Base-by-base conservation (phyloP, 2,113 vertebrate genomes). In the Empidonax alnorum region DNA sequence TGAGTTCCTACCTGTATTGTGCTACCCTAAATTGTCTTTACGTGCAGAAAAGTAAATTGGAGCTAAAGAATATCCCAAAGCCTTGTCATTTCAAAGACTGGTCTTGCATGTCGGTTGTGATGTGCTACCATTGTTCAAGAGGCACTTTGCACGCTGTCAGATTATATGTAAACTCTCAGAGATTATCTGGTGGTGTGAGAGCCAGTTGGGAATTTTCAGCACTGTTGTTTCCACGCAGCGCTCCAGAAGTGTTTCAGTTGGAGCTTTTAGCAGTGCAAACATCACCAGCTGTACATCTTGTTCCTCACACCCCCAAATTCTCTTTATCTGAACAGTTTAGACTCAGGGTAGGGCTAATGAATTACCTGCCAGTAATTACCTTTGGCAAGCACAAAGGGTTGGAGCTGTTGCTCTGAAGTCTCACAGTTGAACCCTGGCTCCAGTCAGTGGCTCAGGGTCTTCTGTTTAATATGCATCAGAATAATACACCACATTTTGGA, bases 101-200 rank as follows among this genome's bases (percentile, higher is more conserved):
- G 33, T 88, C 72, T 89, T 94, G 71, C 44, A 76, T 89, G 81
- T 79, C 3, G 1, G 5, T 35, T 87, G 59, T 86, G 77, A 94
- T 83, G n/a, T 78, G 69, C 67, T 96, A 44, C 59, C 72, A 62
- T 84, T 93, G 78, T 68, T 92, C 61, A 92, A 79, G n/a, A 87
- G 62, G 71, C 78, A 28, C 49, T 91, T 78, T 31, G 27, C 59
- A 87, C 90, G 21, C 14, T 90, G 67, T 67, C 49, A 39, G 82
- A 59, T 37, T 37, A 35, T 59, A 3, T 16, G n/a, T 10, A 35
- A 24, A 24, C n/a, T 13, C 68, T 75, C 41, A 86, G 68, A 83
- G 23, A 78, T 79, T 81, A 41, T 49, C 17, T 7, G 27, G 4
- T 63, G 23, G 0, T 49, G 19, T 77, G 50, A 52, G 88, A 55